These are phyloP conservation scores for Kuschelorhynchus macadamiae DNA, from an alignment of 2,888 invertebrate genomes.

Conservation along the genomic window DNA sequence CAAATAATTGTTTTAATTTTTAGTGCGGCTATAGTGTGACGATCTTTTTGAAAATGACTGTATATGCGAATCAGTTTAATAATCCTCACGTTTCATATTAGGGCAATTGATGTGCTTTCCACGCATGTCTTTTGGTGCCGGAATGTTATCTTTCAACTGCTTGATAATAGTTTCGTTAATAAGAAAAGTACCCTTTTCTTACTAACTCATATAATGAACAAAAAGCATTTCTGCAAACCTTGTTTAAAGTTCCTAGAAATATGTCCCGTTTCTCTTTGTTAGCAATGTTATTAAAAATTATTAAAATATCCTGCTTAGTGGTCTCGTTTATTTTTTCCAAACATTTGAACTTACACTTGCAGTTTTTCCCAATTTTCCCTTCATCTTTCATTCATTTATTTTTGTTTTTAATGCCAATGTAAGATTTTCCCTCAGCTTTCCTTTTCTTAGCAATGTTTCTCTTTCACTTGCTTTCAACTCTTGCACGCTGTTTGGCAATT, in stretches of 20 bases:
- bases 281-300: not conserved
- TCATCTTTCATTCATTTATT: no score
- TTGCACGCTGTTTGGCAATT: not conserved
- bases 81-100: not conserved
- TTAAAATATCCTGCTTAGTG: not conserved
- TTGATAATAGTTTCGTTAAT: not conserved
- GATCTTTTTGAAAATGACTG: conserved; percentile 7
- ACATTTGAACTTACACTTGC: not conserved
- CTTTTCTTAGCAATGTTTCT: not conserved
- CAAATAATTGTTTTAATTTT: conserved; percentile 6
- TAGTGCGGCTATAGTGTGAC: conserved; percentile 6
- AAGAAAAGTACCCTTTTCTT: conserved; percentile 5
- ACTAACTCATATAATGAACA: not conserved
- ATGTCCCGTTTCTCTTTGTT: not conserved
- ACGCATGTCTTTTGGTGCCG: not conserved
- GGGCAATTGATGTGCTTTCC: not conserved
- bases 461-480: not conserved
- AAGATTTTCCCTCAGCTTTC: no score
- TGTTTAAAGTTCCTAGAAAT: not conserved
- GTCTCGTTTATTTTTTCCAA: no score
- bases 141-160: conserved; percentile 1
- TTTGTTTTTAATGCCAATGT: no score
- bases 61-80: conserved; percentile 14
- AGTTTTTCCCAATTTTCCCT: not conserved
- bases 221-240: not conserved